Evolutionary conservation across 2,797 vertebrate genomes (phyloP).

Genomic region (Scyliorhinus canicula): DNA sequence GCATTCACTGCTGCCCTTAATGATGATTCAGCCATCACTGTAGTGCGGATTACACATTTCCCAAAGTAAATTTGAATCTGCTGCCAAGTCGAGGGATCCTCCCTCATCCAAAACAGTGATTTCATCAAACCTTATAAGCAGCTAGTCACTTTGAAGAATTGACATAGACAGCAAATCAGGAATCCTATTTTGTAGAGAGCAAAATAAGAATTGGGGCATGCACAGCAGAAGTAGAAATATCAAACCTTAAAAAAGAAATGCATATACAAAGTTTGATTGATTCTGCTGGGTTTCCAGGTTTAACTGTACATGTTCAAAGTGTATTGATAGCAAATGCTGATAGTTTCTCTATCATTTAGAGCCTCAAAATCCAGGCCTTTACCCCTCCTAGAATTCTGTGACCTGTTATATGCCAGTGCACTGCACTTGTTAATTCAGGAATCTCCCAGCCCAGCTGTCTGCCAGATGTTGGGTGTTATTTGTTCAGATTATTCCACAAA

Average conservation of each 20-base stretch:
- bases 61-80: background rate
- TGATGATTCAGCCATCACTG: background rate
- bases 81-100: too few relatives aligned
- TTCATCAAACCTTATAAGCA: background rate
- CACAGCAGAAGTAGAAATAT: background rate
- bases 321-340: background rate
- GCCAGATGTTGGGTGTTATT: conserved; percentile 24
- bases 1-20: background rate
- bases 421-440: conserved; percentile 4
- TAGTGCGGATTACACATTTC: background rate
- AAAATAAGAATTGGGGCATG: background rate
- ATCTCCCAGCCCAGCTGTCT: background rate
- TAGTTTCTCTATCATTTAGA: background rate
- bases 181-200: background rate
- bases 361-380: background rate
- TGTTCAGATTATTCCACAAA: conserved; percentile 23
- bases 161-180: background rate
- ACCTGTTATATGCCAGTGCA: background rate
- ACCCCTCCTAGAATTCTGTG: background rate
- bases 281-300: background rate
- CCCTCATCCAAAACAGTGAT: background rate
- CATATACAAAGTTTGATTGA: background rate
- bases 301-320: background rate
- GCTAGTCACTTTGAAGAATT: background rate
- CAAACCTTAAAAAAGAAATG: too few relatives aligned